Base-by-base conservation (phyloP, 2,113 vertebrate species). In the Heptranchias perlo region DNA sequence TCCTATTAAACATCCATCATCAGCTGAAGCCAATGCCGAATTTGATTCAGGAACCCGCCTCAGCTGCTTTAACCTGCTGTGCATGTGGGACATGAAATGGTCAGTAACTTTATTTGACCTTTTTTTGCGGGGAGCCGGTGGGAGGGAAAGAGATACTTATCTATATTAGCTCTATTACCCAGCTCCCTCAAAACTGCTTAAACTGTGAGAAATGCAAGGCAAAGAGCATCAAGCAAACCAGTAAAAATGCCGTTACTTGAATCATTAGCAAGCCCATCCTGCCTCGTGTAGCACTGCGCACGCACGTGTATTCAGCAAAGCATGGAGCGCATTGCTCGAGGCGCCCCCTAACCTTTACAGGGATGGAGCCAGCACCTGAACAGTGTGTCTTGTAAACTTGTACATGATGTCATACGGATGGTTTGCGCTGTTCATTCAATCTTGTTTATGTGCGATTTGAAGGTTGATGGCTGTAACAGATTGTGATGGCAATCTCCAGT, bases 381-480 rank as follows among this genome's bases (percentile, higher is more conserved):
- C 94, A 69, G 65, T 95, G 94, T 35, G 49, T 95, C 65, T 93
- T 95, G 94, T 95, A 69, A 95, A 95, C 65, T 67, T 95, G 94
- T 69, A 95, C 94, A 95, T 95, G 94, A 95, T 95, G 65, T 95
- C 94, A 95, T 95, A 95, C 39, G 94, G 64, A 95, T 67, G 94
- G 64, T 95, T 95, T 95, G 94, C 39, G 94, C 94, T 95, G 94
- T 69, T 95, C 94, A 69, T 69, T 95, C 94, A 95, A 95, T 95
- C 94, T 95, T 95, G 94, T 95, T 95, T 69, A 95, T 95, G 94
- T 52, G 62, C 44, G 65, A 95, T 44, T 95, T 69, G 65, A 95
- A 95, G 94, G 94, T 95, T 69, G 94, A 69, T 95, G 94, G 94
- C 94, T 95, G 94, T 95, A 95, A 95, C 94, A 95, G 94, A 95